These are phyloP conservation scores for Ectemnius continuus DNA, from an alignment of 2,888 invertebrate species.

Conservation along the genomic window DNA sequence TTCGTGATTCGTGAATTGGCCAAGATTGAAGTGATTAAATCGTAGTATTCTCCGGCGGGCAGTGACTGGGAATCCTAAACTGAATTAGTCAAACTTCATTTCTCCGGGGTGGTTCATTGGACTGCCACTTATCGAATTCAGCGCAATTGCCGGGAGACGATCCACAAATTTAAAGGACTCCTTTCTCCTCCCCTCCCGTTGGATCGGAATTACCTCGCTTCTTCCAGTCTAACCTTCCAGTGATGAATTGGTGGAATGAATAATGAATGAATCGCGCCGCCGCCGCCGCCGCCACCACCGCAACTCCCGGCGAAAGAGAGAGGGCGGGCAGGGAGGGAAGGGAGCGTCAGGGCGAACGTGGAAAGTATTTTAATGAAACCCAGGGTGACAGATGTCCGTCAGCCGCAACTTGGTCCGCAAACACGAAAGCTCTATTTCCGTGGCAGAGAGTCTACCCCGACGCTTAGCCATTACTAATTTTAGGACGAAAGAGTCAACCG, in stretches of 20 bases:
- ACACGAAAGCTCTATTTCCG: slow-evolving; percentile 25
- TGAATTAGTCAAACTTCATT: no score
- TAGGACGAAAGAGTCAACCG: no score
- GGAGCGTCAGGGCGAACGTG: slow-evolving; percentile 21
- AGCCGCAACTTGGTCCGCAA: slow-evolving; percentile 31
- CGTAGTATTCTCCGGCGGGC: no score
- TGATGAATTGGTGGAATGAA: slow-evolving; percentile 49
- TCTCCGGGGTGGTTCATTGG: no score
- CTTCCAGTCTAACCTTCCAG: slow-evolving; percentile 15
- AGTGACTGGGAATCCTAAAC: no score
- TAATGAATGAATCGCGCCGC: slow-evolving; percentile 49
- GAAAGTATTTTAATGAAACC: slow-evolving; percentile 52
- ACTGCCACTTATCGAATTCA: no score
- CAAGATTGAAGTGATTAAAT: no score
- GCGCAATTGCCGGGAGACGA: no score
- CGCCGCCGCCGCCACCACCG: slow-evolving; percentile 10
- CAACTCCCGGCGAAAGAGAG: neutral
- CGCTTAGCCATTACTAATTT: no score
- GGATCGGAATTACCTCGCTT: slow-evolving; percentile 9
- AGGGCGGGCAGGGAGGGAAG: neutral
- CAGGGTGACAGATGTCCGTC: slow-evolving; percentile 49
- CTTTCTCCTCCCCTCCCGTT: neutral
- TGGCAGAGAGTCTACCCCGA: no score
- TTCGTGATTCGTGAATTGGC: no score
- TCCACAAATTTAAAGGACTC: neutral